These are phyloP conservation scores for Bubo blakistoni DNA, from an alignment of 2,113 vertebrate species.

Conservation along the genomic window DNA sequence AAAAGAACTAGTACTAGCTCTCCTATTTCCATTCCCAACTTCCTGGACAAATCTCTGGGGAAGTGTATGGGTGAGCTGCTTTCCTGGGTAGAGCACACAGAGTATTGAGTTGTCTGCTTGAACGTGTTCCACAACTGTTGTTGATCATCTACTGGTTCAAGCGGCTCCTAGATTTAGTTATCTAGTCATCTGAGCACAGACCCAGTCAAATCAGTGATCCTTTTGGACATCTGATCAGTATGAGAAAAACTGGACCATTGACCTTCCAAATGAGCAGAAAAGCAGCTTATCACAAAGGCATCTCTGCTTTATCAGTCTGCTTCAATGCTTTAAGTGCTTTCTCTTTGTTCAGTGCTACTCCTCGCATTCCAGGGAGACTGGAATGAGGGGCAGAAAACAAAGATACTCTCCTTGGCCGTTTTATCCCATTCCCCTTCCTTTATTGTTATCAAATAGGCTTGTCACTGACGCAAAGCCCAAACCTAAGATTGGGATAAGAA, in stretches of 20 bases:
- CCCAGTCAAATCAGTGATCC: background rate
- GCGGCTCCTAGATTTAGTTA: background rate
- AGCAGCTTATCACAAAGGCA: conserved; percentile 8
- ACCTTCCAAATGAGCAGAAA: conserved; percentile 14
- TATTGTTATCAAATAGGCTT: background rate
- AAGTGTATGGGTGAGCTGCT: background rate
- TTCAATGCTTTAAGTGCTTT: background rate
- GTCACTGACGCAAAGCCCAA: conserved; percentile 22
- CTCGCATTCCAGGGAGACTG: background rate
- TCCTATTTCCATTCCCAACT: background rate
- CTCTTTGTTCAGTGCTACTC: conserved; percentile 14
- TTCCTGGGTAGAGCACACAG: background rate
- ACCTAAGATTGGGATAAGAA: background rate
- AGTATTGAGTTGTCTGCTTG: background rate
- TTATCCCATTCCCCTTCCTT: background rate
- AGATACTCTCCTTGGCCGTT: background rate
- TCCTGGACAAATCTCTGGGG: background rate
- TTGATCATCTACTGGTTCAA: background rate
- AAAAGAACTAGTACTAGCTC: background rate
- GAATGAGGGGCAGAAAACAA: background rate
- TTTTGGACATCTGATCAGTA: background rate
- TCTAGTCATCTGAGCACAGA: background rate
- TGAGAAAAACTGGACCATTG: background rate
- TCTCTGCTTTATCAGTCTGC: background rate
- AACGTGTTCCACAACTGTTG: background rate